Conservation (phyloP, 35 echinoderm and acorn worm species). For the Strongylocentrotus purpuratus region DNA sequence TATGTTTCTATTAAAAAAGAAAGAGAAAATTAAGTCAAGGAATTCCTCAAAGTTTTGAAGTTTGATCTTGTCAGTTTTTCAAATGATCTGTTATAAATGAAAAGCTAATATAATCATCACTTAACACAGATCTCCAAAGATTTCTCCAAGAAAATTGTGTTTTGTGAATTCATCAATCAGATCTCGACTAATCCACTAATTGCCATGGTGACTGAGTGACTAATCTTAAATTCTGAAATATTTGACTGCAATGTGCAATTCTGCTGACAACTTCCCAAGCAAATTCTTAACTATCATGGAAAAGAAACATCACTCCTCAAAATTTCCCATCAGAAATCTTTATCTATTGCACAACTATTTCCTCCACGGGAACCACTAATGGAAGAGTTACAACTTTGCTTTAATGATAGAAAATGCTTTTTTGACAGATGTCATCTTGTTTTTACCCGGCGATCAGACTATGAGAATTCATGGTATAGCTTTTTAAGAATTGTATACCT, state of each 20-base stretch:
- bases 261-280: neutral
- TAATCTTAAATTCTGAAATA: neutral
- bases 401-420: neutral
- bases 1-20: too few relatives aligned
- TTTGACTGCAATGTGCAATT: neutral
- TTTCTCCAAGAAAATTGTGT: neutral
- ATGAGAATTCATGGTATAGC: too few relatives aligned
- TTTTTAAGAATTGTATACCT: too few relatives aligned
- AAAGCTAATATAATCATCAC: neutral
- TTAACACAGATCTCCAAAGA: neutral
- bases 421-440: neutral
- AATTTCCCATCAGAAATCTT: neutral
- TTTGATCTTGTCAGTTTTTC: too few relatives aligned
- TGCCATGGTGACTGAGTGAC: neutral
- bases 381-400: neutral
- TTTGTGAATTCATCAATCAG: neutral
- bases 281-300: neutral
- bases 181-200: neutral
- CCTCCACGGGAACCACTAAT: neutral
- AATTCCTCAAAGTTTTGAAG: too few relatives aligned
- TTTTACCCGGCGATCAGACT: too few relatives aligned
- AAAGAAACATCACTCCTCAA: neutral
- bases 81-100: too few relatives aligned
- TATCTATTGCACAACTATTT: constrained; percentile 13
- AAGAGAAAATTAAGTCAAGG: too few relatives aligned